phyloP scores from a whole-genome alignment of 2,113 vertebrate species.

The Carassius auratus region DNA sequence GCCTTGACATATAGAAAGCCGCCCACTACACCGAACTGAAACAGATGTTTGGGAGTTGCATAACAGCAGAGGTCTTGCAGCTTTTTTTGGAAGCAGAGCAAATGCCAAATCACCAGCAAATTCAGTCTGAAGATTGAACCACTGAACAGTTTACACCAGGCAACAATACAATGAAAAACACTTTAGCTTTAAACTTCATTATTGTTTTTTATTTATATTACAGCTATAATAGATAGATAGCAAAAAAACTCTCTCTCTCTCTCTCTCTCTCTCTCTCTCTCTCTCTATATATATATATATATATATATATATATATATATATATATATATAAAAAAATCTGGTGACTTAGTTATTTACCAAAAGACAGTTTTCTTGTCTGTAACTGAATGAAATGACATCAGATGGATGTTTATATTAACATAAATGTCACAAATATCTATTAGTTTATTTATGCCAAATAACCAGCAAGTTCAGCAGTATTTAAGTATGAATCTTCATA shows the following conservation, averaged over 20 bases:
- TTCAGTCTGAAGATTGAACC: slow-evolving; percentile 5
- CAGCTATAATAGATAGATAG: no score
- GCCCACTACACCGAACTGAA: slow-evolving; percentile 64
- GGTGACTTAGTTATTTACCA: no score
- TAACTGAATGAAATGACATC: no score
- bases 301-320: no score
- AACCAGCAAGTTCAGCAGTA: not conserved
- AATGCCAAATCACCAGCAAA: slow-evolving; percentile 42
- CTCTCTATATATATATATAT: no score
- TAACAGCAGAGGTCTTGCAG: slow-evolving; percentile 67
- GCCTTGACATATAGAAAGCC: slow-evolving; percentile 58
- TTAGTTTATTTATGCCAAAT: not conserved
- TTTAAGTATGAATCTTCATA: not conserved
- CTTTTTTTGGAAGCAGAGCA: slow-evolving; percentile 43
- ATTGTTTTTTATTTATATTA: no score
- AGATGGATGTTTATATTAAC: no score
- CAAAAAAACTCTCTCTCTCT: no score
- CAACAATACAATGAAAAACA: not conserved
- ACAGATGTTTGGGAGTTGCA: slow-evolving; percentile 72
- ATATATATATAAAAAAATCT: no score
- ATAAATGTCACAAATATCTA: not conserved
- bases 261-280: no score
- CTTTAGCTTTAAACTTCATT: no score
- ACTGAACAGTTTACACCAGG: not conserved
- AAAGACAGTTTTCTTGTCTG: no score